These are phyloP conservation scores for Manis crassicaudata DNA, from an alignment of 2,797 vertebrate species.

Conservation along the genomic window DNA sequence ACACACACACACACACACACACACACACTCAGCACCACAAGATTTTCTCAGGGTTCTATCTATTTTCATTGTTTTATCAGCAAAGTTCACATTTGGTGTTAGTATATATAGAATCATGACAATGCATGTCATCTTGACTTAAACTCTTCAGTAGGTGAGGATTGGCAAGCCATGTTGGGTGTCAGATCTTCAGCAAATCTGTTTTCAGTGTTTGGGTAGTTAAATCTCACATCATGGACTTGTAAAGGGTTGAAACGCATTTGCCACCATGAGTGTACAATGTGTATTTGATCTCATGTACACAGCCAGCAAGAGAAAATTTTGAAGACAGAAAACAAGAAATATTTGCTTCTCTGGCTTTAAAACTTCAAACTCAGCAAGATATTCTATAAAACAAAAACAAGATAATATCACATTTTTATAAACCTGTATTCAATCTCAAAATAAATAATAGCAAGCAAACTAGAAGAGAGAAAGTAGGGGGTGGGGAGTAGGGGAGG, in stretches of 20 bases:
- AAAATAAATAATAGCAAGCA: conserved; percentile 74
- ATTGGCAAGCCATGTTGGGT: neutral
- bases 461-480: conserved; percentile 55
- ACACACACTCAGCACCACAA: neutral
- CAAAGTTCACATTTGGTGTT: neutral
- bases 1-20: neutral
- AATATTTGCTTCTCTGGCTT: conserved; percentile 61
- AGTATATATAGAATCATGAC: neutral
- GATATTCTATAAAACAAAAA: conserved; percentile 37
- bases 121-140: neutral
- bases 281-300: neutral
- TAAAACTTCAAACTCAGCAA: conserved; percentile 69
- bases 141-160: neutral
- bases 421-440: conserved; percentile 73
- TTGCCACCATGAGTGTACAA: neutral
- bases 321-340: conserved; percentile 67
- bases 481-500: neutral
- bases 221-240: neutral
- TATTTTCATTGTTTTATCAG: neutral
- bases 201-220: neutral
- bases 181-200: neutral
- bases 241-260: neutral
- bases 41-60: neutral
- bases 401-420: conserved; percentile 44
- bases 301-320: conserved; percentile 52